A percentile compares a stretch with the other conserved stretches of the same genome.
These are phyloP conservation scores for Andrena hattorfiana DNA, from an alignment of 2,888 invertebrate species.

Conservation along the genomic window DNA sequence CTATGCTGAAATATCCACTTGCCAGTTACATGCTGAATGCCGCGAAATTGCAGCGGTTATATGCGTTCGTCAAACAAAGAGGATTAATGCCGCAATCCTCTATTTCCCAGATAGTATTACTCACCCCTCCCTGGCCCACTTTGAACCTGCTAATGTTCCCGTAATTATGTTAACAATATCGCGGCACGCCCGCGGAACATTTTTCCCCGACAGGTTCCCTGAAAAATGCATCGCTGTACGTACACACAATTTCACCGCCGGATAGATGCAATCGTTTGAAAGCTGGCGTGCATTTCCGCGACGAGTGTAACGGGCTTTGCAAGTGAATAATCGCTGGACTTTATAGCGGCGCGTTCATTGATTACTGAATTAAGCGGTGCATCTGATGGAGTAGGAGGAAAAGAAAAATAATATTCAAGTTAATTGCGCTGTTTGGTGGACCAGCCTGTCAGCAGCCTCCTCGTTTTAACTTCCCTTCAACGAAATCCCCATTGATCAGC, in stretches of 20 bases:
- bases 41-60: conserved; percentile 28
- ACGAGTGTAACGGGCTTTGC: neutral
- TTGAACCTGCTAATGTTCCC: conserved; percentile 34
- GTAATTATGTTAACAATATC: conserved; percentile 30
- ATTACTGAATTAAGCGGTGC: neutral
- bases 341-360: neutral
- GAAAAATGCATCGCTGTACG: conserved; percentile 10
- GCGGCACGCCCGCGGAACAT: neutral
- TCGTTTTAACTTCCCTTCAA: neutral
- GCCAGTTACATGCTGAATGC: neutral
- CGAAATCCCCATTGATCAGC: neutral
- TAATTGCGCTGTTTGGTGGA: neutral
- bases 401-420: conserved; percentile 1
- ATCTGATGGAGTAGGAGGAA: neutral
- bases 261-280: neutral
- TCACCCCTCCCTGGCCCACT: neutral
- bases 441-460: neutral
- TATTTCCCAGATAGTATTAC: conserved; percentile 21
- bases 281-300: neutral
- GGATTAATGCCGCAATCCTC: conserved; percentile 39
- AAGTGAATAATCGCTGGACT: neutral
- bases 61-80: conserved; percentile 26
- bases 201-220: conserved; percentile 9
- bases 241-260: conserved; percentile 3
- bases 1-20: conserved; percentile 23